These are phyloP conservation scores for Gymnothorax javanicus DNA, from an alignment of 2,797 vertebrate species.

Conservation along the genomic window DNA sequence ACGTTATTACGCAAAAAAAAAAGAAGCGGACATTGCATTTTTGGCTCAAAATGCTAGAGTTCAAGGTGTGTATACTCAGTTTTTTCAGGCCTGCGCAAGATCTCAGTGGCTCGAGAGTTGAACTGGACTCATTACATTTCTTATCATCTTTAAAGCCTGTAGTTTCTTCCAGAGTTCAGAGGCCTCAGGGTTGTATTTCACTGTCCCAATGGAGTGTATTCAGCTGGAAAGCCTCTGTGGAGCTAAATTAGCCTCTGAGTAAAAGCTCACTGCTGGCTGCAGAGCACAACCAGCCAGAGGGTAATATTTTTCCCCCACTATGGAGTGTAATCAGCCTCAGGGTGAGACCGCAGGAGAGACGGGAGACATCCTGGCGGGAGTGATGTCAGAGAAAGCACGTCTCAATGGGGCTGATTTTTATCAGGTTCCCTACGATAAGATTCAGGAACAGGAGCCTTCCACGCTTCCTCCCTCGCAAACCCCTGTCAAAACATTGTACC, in stretches of 20 bases:
- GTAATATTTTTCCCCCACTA: background rate
- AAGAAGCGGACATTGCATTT: too few species aligned
- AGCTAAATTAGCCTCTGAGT: background rate
- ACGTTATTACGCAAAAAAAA: too few species aligned
- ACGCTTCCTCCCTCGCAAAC: slow-evolving; percentile 24
- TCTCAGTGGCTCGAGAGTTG: too few species aligned
- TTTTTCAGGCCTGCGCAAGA: too few species aligned
- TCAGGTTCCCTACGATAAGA: slow-evolving; percentile 50
- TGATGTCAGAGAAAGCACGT: slow-evolving; percentile 61
- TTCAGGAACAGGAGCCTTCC: slow-evolving; percentile 56
- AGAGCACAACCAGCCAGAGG: background rate
- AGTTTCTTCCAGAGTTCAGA: too few species aligned
- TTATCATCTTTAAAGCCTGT: too few species aligned
- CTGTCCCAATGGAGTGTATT: too few species aligned
- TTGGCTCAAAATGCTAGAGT: too few species aligned
- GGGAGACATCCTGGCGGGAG: slow-evolving; percentile 29
- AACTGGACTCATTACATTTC: too few species aligned
- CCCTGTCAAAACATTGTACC: slow-evolving; percentile 54
- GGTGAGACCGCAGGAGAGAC: background rate
- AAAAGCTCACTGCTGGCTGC: background rate
- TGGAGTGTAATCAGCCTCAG: background rate
- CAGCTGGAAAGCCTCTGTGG: background rate
- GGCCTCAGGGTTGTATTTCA: too few species aligned
- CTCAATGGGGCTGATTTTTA: slow-evolving; percentile 45
- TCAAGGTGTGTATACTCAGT: too few species aligned